Evolutionary conservation across 2,113 vertebrate species (phyloP), one percentile per base, ranked within the genome.

Genomic region (Limnothrissa miodon): DNA sequence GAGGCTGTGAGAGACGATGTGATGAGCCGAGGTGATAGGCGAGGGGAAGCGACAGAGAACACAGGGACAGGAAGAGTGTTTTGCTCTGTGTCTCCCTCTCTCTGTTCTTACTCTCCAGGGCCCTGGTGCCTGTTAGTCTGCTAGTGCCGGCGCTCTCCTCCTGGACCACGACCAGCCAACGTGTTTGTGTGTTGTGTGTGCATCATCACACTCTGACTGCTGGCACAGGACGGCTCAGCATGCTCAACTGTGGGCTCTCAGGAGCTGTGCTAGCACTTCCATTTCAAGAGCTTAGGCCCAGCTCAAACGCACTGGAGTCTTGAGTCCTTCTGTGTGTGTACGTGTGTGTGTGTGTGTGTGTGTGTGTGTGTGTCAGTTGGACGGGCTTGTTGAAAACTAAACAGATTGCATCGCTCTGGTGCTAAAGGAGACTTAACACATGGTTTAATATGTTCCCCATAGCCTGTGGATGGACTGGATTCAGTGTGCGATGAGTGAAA

Each of bases 361-460:
- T 53, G 2, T 23, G 48, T 53, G 48, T 21, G 17, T 11, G 56
- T 25, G 5, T 11, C n/a, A 62, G 59, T 11, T 8, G 10, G 9
- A 62, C n/a, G n/a, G 8, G 3, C 8, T 62, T 2, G 25, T 13
- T 36, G 66, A 74, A 74, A 74, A 74, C 66, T 17, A 74, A 33
- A 74, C 33, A 33, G 29, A 74, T 74, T 33, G 25, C 66, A 36
- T 15, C 13, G 29, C 33, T 15, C 66, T 17, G 3, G n/a, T 66
- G 29, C 29, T 66, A 33, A 33, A 25, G n/a, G 59, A 66, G 59
- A 13, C 11, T 66, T 36, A 74, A 9, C 62, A 74, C 66, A 74
- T 74, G 66, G 29, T 74, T 74, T 74, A 74, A 74, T 74, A 36
- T 74, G 66, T 19, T 33, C 66, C 66, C 66, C 66, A 36, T 17